Percentiles rank a stretch among this genome's conserved stretches.
Evolutionary conservation across 2,113 vertebrate genomes (phyloP).

Genomic region (Manacus vitellinus): DNA sequence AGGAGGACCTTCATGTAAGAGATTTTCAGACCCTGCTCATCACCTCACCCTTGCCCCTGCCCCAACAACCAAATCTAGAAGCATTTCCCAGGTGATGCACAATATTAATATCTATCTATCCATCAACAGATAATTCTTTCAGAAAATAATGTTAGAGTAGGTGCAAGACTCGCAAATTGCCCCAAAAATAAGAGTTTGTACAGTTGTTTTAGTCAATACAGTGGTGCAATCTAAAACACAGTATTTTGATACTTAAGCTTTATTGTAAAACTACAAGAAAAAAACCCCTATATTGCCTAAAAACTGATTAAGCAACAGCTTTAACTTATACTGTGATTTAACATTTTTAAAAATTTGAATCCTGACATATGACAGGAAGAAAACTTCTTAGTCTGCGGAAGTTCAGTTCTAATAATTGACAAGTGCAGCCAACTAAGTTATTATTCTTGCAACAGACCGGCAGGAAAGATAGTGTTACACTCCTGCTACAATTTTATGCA

Average conservation of each 20-base stretch:
- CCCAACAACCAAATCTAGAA: neutral
- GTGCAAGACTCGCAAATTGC: neutral
- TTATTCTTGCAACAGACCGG: neutral
- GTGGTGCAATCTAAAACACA: neutral
- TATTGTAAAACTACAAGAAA: neutral
- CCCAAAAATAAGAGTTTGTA: neutral
- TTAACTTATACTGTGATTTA: neutral
- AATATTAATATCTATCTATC: neutral
- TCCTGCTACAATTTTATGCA: conserved; percentile 23
- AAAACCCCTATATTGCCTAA: neutral
- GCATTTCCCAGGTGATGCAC: neutral
- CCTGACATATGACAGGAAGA: neutral
- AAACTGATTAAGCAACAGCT: neutral
- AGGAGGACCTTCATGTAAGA: neutral
- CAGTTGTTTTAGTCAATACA: neutral
- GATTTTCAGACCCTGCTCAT: neutral
- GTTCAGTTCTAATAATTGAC: neutral
- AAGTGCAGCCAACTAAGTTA: neutral
- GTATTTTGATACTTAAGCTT: neutral
- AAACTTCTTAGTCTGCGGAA: neutral
- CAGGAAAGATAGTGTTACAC: conserved; percentile 32
- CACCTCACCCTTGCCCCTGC: neutral
- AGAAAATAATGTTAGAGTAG: neutral
- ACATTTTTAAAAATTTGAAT: neutral
- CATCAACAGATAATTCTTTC: neutral